These are phyloP conservation scores for Meloidogyne exigua DNA, from an alignment of 1,140 invertebrate genomes.

Conservation along the genomic window DNA sequence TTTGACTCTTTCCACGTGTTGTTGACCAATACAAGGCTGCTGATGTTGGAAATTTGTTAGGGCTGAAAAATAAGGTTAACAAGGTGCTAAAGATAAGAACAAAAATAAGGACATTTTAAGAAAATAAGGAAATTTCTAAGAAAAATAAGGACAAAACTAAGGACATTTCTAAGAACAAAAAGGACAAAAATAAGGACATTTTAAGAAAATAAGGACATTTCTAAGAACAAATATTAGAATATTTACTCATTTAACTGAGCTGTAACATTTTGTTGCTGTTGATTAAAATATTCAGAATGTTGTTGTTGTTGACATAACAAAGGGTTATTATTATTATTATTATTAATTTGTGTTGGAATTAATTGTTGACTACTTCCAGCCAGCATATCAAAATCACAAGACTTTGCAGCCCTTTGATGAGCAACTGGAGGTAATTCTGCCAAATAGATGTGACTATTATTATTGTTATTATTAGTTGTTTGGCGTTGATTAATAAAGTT, in stretches of 20 bases:
- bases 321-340: not conserved
- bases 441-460: not conserved
- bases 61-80: not conserved
- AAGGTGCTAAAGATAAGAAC: too few species aligned
- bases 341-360: not conserved
- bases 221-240: not conserved
- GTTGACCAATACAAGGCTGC: conserved; percentile 27
- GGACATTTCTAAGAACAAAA: too few species aligned
- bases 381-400: conserved; percentile 28
- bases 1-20: conserved; percentile 33
- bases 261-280: not conserved
- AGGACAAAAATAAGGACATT: too few species aligned
- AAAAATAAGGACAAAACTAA: not conserved
- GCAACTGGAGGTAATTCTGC: conserved; percentile 11
- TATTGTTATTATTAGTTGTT: not conserved
- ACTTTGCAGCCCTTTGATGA: conserved; percentile 26
- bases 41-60: conserved; percentile 12
- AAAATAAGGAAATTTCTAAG: too few species aligned
- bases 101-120: too few species aligned
- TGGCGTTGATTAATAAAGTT: not conserved
- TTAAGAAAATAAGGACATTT: too few species aligned
- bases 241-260: not conserved
- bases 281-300: not conserved
- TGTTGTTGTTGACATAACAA: not conserved
- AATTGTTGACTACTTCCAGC: not conserved